Evolutionary conservation across 2,113 vertebrate species (phyloP).

Genomic region (Cariama cristata): DNA sequence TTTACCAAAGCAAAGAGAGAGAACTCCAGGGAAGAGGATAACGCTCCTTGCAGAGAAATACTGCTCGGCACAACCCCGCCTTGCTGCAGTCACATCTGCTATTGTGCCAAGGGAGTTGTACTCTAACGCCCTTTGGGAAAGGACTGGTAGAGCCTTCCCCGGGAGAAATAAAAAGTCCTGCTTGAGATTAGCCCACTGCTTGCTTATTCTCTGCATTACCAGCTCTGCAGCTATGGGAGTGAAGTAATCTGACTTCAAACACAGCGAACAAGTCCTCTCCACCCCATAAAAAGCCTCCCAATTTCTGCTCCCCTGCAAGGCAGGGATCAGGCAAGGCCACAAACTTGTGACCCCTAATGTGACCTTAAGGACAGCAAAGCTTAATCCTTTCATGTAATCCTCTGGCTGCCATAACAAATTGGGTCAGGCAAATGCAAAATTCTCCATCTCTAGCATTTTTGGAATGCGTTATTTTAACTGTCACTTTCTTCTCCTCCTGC

Average conservation of each 20-base stretch:
- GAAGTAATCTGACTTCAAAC: slow-evolving; percentile 60
- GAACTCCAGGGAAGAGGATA: slow-evolving; percentile 28
- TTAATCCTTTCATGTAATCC: slow-evolving; percentile 66
- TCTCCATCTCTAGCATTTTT: slow-evolving; percentile 51
- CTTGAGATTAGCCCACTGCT: slow-evolving; percentile 31
- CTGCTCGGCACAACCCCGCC: background rate
- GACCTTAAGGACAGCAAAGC: slow-evolving; percentile 54
- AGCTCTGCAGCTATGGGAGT: background rate
- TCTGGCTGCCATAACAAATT: slow-evolving; percentile 60
- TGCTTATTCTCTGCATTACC: slow-evolving; percentile 32
- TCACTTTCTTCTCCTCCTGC: slow-evolving; percentile 35
- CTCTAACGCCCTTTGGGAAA: background rate
- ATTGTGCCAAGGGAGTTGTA: background rate
- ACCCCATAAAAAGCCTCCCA: background rate
- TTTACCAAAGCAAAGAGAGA: slow-evolving; percentile 49
- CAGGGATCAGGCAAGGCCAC: slow-evolving; percentile 41
- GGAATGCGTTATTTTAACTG: slow-evolving; percentile 26
- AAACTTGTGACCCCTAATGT: slow-evolving; percentile 39
- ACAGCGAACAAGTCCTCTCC: background rate
- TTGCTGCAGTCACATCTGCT: slow-evolving; percentile 40
- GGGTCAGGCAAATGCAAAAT: slow-evolving; percentile 62
- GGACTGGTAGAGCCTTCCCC: background rate
- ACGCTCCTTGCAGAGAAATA: background rate
- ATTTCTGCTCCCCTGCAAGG: slow-evolving; percentile 40
- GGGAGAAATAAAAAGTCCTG: slow-evolving; percentile 2